phyloP scores from a whole-genome alignment of 1,140 invertebrate species.

The Leguminivora glycinivorella region DNA sequence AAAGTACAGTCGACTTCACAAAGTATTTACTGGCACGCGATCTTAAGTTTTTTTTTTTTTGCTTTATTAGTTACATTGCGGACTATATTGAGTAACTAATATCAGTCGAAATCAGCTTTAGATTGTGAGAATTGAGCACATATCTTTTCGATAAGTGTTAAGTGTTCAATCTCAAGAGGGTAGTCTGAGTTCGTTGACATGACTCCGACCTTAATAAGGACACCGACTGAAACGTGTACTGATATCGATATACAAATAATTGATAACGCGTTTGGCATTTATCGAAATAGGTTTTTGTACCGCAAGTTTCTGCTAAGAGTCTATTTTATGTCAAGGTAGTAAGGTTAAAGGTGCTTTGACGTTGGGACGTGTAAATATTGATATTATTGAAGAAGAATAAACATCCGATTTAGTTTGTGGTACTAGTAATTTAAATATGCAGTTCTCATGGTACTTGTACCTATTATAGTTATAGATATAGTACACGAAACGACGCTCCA shows the following conservation, averaged over 20 bases:
- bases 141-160: not conserved
- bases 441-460: no score
- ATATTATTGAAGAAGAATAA: not conserved
- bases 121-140: no score
- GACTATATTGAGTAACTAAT: no score
- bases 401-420: not conserved
- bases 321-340: not conserved
- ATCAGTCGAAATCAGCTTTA: no score
- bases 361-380: not conserved
- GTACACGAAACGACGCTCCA: no score
- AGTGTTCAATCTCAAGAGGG: not conserved
- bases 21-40: no score
- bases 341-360: not conserved
- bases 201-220: conserved; percentile 18
- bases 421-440: not conserved
- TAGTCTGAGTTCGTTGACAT: conserved; percentile 17
- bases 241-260: conserved; percentile 10
- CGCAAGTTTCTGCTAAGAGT: not conserved
- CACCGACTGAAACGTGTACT: conserved; percentile 4
- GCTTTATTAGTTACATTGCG: no score
- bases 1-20: no score
- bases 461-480: no score
- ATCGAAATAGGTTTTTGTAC: not conserved
- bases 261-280: not conserved
- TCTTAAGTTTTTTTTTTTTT: no score